Percentiles rank a stretch among this genome's conserved stretches.
These are phyloP conservation scores for Lates japonicus DNA, from an alignment of 2,797 vertebrate species.

Conservation along the genomic window DNA sequence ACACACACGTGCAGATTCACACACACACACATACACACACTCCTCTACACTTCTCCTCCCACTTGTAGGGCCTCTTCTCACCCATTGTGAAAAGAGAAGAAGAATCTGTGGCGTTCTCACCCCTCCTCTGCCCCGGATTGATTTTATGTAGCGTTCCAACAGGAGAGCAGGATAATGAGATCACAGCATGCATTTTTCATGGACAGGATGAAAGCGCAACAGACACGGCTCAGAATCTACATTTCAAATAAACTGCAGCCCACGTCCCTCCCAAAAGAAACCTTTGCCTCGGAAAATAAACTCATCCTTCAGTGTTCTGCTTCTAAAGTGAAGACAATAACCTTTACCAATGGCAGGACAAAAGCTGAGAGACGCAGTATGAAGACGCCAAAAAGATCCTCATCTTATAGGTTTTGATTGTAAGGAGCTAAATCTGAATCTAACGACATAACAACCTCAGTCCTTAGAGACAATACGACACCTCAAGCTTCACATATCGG, in stretches of 20 bases:
- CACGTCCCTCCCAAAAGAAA: conserved; percentile 44
- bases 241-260: conserved; percentile 72
- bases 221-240: conserved; percentile 61
- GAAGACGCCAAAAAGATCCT: background rate
- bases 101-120: conserved; percentile 64
- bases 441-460: background rate
- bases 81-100: conserved; percentile 61
- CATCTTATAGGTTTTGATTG: background rate
- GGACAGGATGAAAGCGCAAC: conserved; percentile 67
- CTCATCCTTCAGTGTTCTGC: conserved; percentile 47
- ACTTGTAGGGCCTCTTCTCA: conserved; percentile 67
- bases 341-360: conserved; percentile 16
- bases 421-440: background rate
- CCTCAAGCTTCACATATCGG: background rate
- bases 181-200: conserved; percentile 78
- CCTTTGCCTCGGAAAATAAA: conserved; percentile 47
- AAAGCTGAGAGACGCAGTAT: background rate
- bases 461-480: background rate
- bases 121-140: conserved; percentile 63
- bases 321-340: conserved; percentile 37
- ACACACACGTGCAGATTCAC: conserved; percentile 12
- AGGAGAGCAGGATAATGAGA: conserved; percentile 75
- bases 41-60: conserved; percentile 41
- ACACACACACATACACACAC: conserved; percentile 30
- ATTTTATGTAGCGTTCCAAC: conserved; percentile 70